Percentiles rank a stretch among this genome's conserved stretches.
phyloP scores from a whole-genome alignment of 1,140 invertebrate genomes.

The Lepidurus couesii region DNA sequence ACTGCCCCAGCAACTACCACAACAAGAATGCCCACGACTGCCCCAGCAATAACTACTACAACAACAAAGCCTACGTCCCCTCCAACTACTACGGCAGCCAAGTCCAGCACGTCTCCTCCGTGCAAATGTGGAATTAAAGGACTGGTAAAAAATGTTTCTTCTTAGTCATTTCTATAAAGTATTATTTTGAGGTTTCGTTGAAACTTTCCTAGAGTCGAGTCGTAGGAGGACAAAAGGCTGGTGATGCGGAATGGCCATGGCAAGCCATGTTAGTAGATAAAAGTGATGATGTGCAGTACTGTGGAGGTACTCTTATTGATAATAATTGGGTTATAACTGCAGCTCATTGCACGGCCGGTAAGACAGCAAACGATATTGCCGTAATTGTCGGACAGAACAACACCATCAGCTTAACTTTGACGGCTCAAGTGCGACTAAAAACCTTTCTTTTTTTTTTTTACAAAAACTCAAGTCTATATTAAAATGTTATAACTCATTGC shows the following conservation, averaged over 20 bases:
- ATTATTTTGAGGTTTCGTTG: background rate
- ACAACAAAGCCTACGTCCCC: background rate
- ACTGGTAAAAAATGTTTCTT: slow-evolving; percentile 26
- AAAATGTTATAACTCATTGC: background rate
- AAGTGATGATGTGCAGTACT: slow-evolving; percentile 40
- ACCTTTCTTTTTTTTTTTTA: background rate
- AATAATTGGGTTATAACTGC: slow-evolving; percentile 47
- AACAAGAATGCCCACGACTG: background rate
- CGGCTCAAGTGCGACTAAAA: slow-evolving; percentile 28
- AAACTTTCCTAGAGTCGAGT: slow-evolving; percentile 29
- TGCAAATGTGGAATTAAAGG: slow-evolving; percentile 34
- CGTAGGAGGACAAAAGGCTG: slow-evolving; percentile 29
- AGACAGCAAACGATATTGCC: slow-evolving; percentile 31
- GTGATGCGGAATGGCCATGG: slow-evolving; percentile 33
- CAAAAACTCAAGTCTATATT: slow-evolving; percentile 23
- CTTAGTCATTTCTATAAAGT: background rate
- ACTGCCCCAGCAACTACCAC: background rate
- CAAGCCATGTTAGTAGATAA: slow-evolving; percentile 30
- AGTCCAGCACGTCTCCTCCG: background rate
- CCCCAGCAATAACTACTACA: background rate
- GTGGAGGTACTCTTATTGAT: slow-evolving; percentile 47
- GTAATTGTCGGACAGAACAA: slow-evolving; percentile 28
- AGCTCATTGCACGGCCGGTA: slow-evolving; percentile 43
- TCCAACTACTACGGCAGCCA: background rate
- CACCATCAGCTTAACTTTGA: slow-evolving; percentile 27